Evolutionary conservation across 2,888 invertebrate genomes (phyloP).

Genomic region (Machimus rusticus): DNA sequence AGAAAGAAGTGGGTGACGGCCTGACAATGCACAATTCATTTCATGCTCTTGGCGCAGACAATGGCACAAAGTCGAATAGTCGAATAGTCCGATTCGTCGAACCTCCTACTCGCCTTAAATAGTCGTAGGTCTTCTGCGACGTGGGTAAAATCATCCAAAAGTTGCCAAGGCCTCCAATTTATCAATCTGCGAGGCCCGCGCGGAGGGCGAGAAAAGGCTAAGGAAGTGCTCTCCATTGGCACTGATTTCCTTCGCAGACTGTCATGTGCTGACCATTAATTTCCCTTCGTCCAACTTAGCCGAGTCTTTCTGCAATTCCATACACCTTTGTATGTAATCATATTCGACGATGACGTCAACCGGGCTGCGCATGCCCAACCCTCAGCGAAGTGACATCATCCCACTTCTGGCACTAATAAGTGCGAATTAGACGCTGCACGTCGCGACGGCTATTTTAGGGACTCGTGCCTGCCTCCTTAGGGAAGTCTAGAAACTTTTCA

Average conservation of each 20-base stretch:
- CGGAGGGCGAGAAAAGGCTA: not conserved
- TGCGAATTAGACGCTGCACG: not conserved
- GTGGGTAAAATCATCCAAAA: constrained; percentile 7
- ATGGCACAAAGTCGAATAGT: not conserved
- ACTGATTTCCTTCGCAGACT: not conserved
- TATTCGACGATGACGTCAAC: not conserved
- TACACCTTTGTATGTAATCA: not conserved
- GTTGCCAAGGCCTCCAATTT: constrained; percentile 1
- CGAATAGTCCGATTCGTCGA: not conserved
- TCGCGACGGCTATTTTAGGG: not conserved
- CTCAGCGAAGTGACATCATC: not conserved
- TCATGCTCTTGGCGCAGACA: not conserved
- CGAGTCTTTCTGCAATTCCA: not conserved
- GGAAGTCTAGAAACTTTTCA: not conserved
- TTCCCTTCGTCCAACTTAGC: not conserved
- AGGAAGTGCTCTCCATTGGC: not conserved
- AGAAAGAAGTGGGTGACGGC: not conserved
- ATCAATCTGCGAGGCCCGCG: not conserved
- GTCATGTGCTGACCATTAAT: not conserved
- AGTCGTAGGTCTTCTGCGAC: not conserved
- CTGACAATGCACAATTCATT: constrained; percentile 13
- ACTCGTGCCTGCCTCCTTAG: not conserved
- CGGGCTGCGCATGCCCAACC: not conserved
- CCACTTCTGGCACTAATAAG: not conserved
- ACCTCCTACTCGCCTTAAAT: not conserved